phyloP scores from a whole-genome alignment of 92 coral and sea anemone genomes.

The Porites rus region DNA sequence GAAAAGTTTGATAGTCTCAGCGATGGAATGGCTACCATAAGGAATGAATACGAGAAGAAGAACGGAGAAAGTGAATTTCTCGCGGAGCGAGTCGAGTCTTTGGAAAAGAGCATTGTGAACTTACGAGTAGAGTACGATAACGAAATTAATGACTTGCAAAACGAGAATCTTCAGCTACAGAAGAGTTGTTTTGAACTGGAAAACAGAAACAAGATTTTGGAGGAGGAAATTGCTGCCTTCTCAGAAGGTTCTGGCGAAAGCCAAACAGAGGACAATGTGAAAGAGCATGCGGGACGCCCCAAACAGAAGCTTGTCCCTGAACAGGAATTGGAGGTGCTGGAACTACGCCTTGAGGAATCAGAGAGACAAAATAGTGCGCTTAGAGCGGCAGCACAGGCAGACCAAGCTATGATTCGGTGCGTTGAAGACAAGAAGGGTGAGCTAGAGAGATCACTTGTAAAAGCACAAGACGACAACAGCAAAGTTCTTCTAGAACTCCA shows the following conservation, averaged over 20 bases:
- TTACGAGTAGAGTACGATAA: conserved; percentile 88
- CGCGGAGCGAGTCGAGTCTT: conserved; percentile 80
- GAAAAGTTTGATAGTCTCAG: conserved; percentile 79
- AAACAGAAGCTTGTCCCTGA: conserved; percentile 50
- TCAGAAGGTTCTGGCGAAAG: not conserved
- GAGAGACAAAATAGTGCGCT: conserved; percentile 88
- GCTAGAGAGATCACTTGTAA: conserved; percentile 72
- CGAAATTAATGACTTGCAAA: conserved; percentile 77
- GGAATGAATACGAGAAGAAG: conserved; percentile 85
- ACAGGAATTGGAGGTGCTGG: conserved; percentile 71
- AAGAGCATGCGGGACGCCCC: not conserved
- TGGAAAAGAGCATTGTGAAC: conserved; percentile 84
- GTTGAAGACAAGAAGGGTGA: conserved; percentile 82
- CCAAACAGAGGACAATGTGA: conserved; percentile 12
- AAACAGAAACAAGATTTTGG: conserved; percentile 43
- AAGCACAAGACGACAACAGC: conserved; percentile 81
- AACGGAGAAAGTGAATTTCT: conserved; percentile 93
- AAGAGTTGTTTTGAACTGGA: conserved; percentile 81
- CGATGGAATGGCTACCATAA: conserved; percentile 77
- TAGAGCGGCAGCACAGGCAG: conserved; percentile 87
- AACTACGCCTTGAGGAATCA: conserved; percentile 74
- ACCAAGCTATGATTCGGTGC: conserved; percentile 88
- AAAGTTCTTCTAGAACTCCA: conserved; percentile 79
- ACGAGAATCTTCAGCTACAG: conserved; percentile 82
- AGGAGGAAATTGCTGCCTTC: conserved; percentile 21